phyloP scores from a whole-genome alignment of 2,888 invertebrate genomes.

The Caenorhabditis japonica region DNA sequence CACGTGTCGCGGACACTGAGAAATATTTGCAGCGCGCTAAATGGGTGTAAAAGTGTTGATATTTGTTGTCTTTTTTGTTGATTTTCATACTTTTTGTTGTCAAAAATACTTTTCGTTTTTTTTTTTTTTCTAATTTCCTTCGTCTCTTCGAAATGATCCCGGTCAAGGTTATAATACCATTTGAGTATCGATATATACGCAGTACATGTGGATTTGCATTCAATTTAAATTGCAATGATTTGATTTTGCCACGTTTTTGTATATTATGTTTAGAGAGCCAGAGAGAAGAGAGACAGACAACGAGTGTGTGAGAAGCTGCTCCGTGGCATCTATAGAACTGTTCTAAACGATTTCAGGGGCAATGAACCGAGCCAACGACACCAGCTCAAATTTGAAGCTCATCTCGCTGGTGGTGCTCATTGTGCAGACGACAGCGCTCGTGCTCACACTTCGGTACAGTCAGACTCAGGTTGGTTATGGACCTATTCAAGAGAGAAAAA shows the following conservation, averaged over 20 bases:
- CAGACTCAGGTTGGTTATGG: constrained; percentile 77
- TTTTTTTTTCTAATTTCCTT: neutral
- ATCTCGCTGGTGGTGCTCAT: constrained; percentile 78
- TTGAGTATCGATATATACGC: no score
- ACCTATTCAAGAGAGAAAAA: no score
- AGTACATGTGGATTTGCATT: no score
- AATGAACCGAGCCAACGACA: constrained; percentile 36
- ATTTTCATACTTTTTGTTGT: neutral
- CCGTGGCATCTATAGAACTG: no score
- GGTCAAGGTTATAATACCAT: no score
- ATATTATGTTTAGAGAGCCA: no score
- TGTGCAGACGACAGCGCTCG: constrained; percentile 78
- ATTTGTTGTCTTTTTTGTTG: neutral
- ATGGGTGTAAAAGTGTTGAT: constrained; percentile 28
- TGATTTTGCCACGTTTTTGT: no score
- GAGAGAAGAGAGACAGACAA: no score
- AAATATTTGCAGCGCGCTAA: constrained; percentile 21
- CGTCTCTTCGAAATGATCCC: neutral
- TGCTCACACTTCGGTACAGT: constrained; percentile 78
- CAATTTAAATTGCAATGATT: no score
- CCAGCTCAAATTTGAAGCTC: constrained; percentile 68
- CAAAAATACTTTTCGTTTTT: neutral
- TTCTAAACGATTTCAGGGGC: constrained; percentile 6
- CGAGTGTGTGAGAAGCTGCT: no score
- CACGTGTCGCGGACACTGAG: constrained; percentile 16